phyloP scores from a whole-genome alignment of 2,888 invertebrate species.

The Crematogaster levior region DNA sequence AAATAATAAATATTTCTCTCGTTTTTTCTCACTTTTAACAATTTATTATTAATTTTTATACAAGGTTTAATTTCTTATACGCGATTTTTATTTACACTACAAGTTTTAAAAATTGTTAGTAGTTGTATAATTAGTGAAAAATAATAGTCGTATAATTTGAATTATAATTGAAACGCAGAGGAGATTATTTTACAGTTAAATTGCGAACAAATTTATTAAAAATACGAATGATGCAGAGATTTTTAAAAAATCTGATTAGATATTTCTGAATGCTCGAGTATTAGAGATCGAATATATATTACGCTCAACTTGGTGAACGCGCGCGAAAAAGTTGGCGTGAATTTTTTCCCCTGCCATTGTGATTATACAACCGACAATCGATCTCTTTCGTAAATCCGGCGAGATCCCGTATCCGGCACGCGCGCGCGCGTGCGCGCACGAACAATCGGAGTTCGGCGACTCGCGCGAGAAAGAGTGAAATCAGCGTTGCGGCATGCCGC shows the following conservation, averaged over 20 bases:
- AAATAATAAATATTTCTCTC: not conserved
- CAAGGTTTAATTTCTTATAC: not conserved
- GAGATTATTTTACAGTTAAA: not conserved
- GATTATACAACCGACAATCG: conserved; percentile 48
- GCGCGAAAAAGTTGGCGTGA: conserved; percentile 5
- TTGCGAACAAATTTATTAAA: not conserved
- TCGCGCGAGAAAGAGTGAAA: conserved; percentile 58
- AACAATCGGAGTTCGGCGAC: conserved; percentile 37
- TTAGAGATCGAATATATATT: not conserved
- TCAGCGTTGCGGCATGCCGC: conserved; percentile 52
- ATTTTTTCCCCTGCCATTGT: not conserved
- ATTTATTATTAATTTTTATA: not conserved
- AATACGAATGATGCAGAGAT: not conserved
- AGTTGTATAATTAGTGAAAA: not conserved
- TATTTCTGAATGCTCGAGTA: not conserved
- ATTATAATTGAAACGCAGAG: not conserved
- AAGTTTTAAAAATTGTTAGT: too few relatives aligned
- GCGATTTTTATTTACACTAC: not conserved
- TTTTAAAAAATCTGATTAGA: not conserved
- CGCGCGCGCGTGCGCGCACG: conserved; percentile 39
- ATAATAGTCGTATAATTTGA: not conserved
- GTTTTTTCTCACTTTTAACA: not conserved
- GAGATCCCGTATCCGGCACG: conserved; percentile 44
- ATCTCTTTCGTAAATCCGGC: conserved; percentile 52
- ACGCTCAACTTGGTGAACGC: not conserved